phyloP scores from a whole-genome alignment of 1,140 invertebrate genomes.

The Matsumurasca onukii region DNA sequence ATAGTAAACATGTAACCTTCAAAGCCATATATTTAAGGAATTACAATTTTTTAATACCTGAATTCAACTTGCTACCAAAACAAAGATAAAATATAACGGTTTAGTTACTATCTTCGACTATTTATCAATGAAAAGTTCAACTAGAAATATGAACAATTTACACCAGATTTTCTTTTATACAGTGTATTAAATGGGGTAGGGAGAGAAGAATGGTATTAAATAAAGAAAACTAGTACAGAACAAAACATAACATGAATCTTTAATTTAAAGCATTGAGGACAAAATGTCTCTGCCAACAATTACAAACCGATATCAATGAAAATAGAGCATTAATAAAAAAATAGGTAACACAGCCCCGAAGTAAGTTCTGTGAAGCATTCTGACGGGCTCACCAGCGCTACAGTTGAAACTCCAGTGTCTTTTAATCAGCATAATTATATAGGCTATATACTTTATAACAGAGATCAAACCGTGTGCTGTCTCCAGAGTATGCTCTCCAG shows the following conservation, averaged over 20 bases:
- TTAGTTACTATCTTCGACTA: too few relatives aligned
- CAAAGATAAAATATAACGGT: too few relatives aligned
- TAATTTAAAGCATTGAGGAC: conserved; percentile 23
- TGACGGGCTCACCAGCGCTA: neutral
- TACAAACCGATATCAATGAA: conserved; percentile 23
- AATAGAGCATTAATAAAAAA: conserved; percentile 28
- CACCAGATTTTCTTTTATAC: too few relatives aligned
- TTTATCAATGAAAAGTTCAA: too few relatives aligned
- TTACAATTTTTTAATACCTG: too few relatives aligned
- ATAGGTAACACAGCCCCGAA: conserved; percentile 23
- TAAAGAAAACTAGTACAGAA: too few relatives aligned
- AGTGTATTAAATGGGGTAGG: too few relatives aligned
- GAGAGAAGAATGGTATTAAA: too few relatives aligned
- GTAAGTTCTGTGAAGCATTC: conserved; percentile 10
- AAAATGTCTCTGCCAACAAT: conserved; percentile 20
- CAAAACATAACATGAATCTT: conserved; percentile 25
- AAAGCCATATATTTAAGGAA: too few relatives aligned
- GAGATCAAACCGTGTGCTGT: conserved; percentile 17
- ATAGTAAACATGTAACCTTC: too few relatives aligned
- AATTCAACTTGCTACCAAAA: too few relatives aligned
- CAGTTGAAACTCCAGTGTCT: conserved; percentile 14
- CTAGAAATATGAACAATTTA: too few relatives aligned
- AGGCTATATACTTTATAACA: conserved; percentile 16
- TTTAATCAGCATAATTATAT: conserved; percentile 20
- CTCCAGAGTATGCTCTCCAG: neutral